Base-by-base conservation (phyloP, 2,888 invertebrate genomes). In the Scaptomyza flava region DNA sequence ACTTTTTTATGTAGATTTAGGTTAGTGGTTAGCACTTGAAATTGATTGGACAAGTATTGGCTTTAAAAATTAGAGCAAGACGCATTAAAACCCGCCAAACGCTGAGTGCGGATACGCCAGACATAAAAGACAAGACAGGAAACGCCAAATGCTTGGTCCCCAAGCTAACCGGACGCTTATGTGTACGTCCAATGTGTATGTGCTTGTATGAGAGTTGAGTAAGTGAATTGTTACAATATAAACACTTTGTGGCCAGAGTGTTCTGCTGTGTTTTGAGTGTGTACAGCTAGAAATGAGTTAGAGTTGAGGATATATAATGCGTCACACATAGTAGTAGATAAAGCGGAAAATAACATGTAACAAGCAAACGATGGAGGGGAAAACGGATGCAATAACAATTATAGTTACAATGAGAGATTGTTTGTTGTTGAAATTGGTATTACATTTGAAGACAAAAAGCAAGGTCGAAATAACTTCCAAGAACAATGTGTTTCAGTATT, bases 21-120 rank as follows among this genome's bases (percentile, higher is more conserved):
- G 79, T 70, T 88, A 72, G 68, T 70, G 69, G 70, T 69, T 57
- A 67, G 51, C 74, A 74, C 86, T 86, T 72, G 73, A 82, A 80
- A 79, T 86, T 84, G 88, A 88, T 84, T 83, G 86, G 77, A 88
- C 74, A 84, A 86, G 76, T 84, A 84, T 88, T 79, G 83, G 76
- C 68, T 87, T 77, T 75, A 68, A 75, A 82, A 78, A 84, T 86
- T 82, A 85, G 83, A 82, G 72, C 86, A 75, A 62, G 59, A 72
- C 75, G 67, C 86, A 83, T 83, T 77, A 87, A 83, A 73, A 72
- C 67, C 63, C 51, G 43, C 43, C 74, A 64, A 71, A 47, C 57
- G 62, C 38, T 23, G 43, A 38, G 52, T 46, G 48, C 43, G 50
- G 50, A 72, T 86, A 62, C 71, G 36, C 61, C 81, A 77, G 74